phyloP scores from a whole-genome alignment of 35 echinoderm and acorn worm species.

The Apostichopus japonicus region DNA sequence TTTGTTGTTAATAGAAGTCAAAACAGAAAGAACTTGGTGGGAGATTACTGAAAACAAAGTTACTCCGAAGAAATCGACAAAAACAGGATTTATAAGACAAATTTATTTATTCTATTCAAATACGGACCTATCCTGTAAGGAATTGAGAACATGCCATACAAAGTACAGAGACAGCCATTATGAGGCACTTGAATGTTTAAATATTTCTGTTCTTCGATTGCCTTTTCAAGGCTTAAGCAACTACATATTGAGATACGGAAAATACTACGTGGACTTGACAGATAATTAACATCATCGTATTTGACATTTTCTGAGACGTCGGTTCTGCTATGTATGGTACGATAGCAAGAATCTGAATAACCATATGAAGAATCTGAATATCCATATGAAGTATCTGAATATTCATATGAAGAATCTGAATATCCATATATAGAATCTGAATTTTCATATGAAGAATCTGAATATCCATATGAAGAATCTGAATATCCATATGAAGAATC shows the following conservation, averaged over 20 bases:
- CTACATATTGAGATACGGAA: background rate
- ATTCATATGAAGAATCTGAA: background rate
- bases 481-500: background rate
- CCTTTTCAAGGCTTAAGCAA: background rate
- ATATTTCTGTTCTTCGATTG: background rate
- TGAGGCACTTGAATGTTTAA: background rate
- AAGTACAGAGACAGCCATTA: background rate
- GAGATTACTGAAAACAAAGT: too few relatives aligned
- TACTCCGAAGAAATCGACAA: too few relatives aligned
- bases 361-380: background rate
- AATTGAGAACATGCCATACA: constrained; percentile 10
- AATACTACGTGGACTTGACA: too few relatives aligned
- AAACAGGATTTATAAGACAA: background rate
- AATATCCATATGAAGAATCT: too few relatives aligned
- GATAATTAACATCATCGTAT: background rate
- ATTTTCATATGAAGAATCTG: too few relatives aligned
- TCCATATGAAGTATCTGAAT: background rate
- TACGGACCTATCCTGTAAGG: constrained; percentile 16
- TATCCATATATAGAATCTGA: background rate
- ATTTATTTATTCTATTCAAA: constrained; percentile 16
- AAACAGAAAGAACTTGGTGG: too few relatives aligned
- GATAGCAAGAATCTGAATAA: background rate
- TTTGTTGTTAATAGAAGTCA: too few relatives aligned
- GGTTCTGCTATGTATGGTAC: background rate
- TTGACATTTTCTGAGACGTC: background rate